Evolutionary conservation across 2,797 vertebrate species (phyloP).

Genomic region (Tapera naevia): DNA sequence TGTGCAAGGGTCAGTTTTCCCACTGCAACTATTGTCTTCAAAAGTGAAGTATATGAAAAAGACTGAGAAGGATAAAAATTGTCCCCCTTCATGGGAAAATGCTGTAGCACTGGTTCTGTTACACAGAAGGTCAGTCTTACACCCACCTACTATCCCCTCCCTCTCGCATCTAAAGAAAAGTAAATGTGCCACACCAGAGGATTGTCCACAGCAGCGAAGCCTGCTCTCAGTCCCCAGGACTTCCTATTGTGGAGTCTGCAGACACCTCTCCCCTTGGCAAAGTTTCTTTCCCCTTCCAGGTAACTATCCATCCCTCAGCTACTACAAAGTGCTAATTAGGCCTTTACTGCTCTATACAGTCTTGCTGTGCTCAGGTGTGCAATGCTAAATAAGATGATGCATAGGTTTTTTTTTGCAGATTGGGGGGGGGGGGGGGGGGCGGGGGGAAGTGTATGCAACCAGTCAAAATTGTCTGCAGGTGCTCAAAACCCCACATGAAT

Average conservation of each 20-base stretch:
- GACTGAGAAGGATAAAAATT: not conserved
- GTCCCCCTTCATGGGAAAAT: not conserved
- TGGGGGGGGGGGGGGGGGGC: fast-evolving
- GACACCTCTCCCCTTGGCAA: not conserved
- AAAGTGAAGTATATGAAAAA: not conserved
- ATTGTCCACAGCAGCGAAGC: not conserved
- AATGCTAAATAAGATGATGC: not conserved
- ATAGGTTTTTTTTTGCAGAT: not conserved
- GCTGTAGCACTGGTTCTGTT: not conserved
- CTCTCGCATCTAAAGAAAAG: not conserved
- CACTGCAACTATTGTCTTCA: not conserved
- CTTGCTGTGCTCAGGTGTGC: not conserved
- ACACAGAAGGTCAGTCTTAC: not conserved
- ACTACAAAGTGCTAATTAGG: not conserved
- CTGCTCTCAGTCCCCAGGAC: not conserved
- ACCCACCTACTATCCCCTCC: not conserved
- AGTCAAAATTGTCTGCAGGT: not conserved
- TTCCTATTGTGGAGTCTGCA: not conserved
- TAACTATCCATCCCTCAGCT: not conserved
- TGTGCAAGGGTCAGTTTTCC: not conserved
- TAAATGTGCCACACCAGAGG: not conserved
- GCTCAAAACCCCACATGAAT: not conserved
- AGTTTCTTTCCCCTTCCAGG: not conserved
- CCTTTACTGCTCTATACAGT: fast-evolving
- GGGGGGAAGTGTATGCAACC: fast-evolving